These are phyloP conservation scores for Xestia c-nigrum DNA, from an alignment of 2,888 invertebrate genomes.

Conservation along the genomic window DNA sequence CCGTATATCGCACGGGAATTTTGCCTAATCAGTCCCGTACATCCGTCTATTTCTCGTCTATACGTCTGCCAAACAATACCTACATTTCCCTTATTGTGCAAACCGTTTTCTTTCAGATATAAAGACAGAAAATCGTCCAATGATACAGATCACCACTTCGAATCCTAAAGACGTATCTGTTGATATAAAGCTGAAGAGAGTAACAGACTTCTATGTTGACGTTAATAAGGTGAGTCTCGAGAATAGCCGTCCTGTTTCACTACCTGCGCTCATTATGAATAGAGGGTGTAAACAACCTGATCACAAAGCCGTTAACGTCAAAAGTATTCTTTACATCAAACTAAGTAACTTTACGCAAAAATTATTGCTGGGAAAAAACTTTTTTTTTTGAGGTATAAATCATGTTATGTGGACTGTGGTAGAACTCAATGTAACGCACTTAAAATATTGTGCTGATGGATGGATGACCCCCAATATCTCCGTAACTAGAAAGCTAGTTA, in stretches of 20 bases:
- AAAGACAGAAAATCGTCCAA: conserved; percentile 85
- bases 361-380: too few relatives aligned
- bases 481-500: too few relatives aligned
- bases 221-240: conserved; percentile 78
- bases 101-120: conserved; percentile 72
- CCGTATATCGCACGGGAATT: background rate
- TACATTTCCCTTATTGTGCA: background rate
- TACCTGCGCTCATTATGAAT: background rate
- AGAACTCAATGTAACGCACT: too few relatives aligned
- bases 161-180: conserved; percentile 89
- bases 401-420: too few relatives aligned
- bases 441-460: too few relatives aligned
- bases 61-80: background rate
- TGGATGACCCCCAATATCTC: too few relatives aligned
- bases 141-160: conserved; percentile 92
- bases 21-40: background rate
- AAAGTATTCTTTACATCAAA: too few relatives aligned
- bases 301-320: too few relatives aligned
- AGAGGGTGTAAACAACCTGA: too few relatives aligned
- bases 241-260: background rate
- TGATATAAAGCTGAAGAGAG: conserved; percentile 88
- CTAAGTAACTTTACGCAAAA: too few relatives aligned
- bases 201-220: conserved; percentile 90
- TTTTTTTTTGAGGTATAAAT: too few relatives aligned
- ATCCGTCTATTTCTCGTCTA: too few relatives aligned